These are phyloP conservation scores for Varecia variegata DNA, from an alignment of 2,797 vertebrate species.

Conservation along the genomic window DNA sequence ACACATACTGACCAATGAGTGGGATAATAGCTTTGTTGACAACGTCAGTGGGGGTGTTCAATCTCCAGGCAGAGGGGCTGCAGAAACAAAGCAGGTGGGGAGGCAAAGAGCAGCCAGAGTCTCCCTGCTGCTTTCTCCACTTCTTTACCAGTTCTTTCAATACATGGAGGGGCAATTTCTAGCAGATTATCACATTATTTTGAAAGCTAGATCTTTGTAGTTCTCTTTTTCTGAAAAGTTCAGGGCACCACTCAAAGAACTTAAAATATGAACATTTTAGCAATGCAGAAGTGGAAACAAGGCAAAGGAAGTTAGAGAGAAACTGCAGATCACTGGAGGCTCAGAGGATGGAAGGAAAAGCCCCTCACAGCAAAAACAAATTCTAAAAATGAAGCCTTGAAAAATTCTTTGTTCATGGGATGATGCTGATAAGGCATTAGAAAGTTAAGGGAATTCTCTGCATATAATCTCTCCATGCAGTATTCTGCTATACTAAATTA, in stretches of 20 bases:
- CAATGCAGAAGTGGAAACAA: background rate
- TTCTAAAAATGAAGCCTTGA: background rate
- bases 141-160: background rate
- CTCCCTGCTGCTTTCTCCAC: background rate
- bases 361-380: background rate
- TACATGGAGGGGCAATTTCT: background rate
- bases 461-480: background rate
- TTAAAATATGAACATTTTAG: background rate
- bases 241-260: background rate
- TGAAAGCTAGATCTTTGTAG: background rate
- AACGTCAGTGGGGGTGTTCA: constrained; percentile 66
- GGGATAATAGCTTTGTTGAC: constrained; percentile 84
- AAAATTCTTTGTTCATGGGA: background rate
- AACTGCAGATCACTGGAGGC: background rate
- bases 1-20: constrained; percentile 75
- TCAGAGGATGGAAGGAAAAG: background rate
- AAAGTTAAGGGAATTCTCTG: background rate
- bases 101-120: background rate
- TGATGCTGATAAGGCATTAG: background rate
- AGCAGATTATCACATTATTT: background rate
- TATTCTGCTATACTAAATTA: background rate
- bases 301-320: background rate
- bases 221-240: background rate
- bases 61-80: constrained; percentile 40
- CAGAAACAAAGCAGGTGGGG: background rate